These are phyloP conservation scores for Lutraria lutraria DNA, from an alignment of 2,888 invertebrate species.

Conservation along the genomic window DNA sequence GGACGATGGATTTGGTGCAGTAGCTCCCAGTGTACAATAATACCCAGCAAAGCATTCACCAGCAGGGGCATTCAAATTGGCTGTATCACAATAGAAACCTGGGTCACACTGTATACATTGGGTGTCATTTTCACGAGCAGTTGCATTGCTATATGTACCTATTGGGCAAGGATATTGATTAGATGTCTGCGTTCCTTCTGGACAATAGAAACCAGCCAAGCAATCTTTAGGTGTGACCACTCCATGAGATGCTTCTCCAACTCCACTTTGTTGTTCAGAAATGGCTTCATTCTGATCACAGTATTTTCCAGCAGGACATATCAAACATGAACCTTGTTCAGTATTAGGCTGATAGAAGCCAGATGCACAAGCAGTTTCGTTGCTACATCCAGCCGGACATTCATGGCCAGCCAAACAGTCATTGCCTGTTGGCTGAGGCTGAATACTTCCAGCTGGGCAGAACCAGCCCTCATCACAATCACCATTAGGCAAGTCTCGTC, in stretches of 20 bases:
- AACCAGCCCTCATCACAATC: constrained; percentile 83
- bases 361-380: constrained; percentile 82
- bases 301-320: constrained; percentile 83
- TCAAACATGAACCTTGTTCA: constrained; percentile 79
- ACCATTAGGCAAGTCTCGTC: constrained; percentile 80
- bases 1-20: constrained; percentile 75
- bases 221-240: constrained; percentile 85
- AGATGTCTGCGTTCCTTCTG: constrained; percentile 82
- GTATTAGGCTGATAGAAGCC: constrained; percentile 82
- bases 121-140: constrained; percentile 77
- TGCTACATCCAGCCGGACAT: constrained; percentile 82
- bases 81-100: constrained; percentile 84
- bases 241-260: constrained; percentile 82
- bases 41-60: constrained; percentile 82
- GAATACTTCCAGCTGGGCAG: constrained; percentile 81
- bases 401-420: constrained; percentile 83
- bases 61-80: constrained; percentile 82
- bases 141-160: constrained; percentile 84
- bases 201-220: constrained; percentile 84
- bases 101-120: constrained; percentile 83
- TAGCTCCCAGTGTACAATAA: constrained; percentile 82
- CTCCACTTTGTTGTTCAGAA: constrained; percentile 83
- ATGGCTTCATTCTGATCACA: constrained; percentile 85
- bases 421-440: constrained; percentile 83
- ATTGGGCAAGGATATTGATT: constrained; percentile 83